These are phyloP conservation scores for Dendrolimus punctatus DNA, from an alignment of 1,140 invertebrate species.

Conservation along the genomic window DNA sequence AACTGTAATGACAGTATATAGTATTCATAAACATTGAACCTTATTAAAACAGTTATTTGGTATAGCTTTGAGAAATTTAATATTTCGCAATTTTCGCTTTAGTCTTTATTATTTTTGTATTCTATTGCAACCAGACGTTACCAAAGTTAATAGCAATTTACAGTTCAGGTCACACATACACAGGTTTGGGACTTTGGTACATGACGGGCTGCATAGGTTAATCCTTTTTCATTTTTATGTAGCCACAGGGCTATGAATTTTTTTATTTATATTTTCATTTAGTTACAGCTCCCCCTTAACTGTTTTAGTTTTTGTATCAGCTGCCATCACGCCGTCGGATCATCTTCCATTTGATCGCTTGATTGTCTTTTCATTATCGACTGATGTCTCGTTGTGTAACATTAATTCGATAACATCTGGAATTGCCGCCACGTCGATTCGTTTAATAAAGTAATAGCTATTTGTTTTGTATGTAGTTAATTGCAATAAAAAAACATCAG, in stretches of 20 bases:
- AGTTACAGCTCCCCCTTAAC: constrained; percentile 14
- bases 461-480: constrained; percentile 34
- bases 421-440: constrained; percentile 27
- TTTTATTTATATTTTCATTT: constrained; percentile 8
- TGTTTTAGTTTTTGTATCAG: constrained; percentile 7
- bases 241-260: constrained; percentile 2
- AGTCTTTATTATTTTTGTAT: no score
- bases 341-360: constrained; percentile 27
- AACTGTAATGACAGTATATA: no score
- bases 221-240: no score
- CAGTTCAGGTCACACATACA: no score
- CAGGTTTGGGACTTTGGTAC: no score
- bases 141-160: no score
- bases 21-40: no score
- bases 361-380: constrained; percentile 46
- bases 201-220: no score
- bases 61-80: no score
- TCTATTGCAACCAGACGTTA: no score
- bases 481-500: constrained; percentile 30
- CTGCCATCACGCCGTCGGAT: constrained; percentile 16
- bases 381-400: constrained; percentile 41
- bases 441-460: constrained; percentile 18
- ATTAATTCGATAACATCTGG: constrained; percentile 49
- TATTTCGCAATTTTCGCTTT: no score
- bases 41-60: no score